phyloP scores from a whole-genome alignment of 2,888 invertebrate genomes.

The Megalurothrips usitatus region DNA sequence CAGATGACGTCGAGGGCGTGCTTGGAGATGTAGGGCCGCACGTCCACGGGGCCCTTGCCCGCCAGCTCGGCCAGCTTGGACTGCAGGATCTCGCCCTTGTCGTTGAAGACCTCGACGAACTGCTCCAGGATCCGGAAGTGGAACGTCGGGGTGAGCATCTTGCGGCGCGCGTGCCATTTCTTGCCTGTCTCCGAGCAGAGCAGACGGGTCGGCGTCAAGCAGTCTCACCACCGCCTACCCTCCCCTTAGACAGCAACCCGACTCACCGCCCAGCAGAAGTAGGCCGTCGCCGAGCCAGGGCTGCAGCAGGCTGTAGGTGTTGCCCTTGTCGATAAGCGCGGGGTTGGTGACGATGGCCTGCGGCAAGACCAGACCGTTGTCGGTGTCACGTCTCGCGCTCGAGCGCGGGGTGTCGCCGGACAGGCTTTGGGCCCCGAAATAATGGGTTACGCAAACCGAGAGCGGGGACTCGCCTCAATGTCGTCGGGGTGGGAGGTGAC shows the following conservation, averaged over 20 bases:
- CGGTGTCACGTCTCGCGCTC: not conserved
- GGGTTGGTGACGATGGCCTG: slow-evolving; percentile 33
- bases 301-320: slow-evolving; percentile 32
- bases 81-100: slow-evolving; percentile 33
- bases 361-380: not conserved
- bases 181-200: slow-evolving; percentile 38
- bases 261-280: slow-evolving; percentile 34
- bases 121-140: slow-evolving; percentile 22
- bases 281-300: slow-evolving; percentile 35
- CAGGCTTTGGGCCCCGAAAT: too few relatives aligned
- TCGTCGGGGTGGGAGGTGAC: not conserved
- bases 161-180: not conserved
- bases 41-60: slow-evolving; percentile 29
- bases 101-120: not conserved
- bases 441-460: not conserved
- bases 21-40: slow-evolving; percentile 32
- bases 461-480: not conserved
- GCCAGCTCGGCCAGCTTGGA: slow-evolving; percentile 14
- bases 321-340: slow-evolving; percentile 34
- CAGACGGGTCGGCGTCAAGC: not conserved
- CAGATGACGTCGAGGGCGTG: slow-evolving; percentile 51
- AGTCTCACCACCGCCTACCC: not conserved
- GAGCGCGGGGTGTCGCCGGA: not conserved
- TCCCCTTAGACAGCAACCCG: not conserved
- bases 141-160: not conserved